Conservation (phyloP, 2,797 vertebrate genomes). For the Cichlasoma orientale region DNA sequence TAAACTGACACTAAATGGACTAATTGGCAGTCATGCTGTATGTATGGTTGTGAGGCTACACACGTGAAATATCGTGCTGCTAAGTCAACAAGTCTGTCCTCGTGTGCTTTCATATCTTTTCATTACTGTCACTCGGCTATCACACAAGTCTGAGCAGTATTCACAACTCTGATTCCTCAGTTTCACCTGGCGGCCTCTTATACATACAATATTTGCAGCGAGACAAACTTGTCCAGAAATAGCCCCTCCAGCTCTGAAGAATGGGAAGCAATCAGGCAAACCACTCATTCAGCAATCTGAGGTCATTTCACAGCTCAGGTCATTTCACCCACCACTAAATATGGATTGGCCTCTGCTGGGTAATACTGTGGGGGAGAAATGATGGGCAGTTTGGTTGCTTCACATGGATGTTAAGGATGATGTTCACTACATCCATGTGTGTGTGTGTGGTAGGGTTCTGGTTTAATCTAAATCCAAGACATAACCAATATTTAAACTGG, state of each 20-base stretch:
- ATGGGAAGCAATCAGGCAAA: constrained; percentile 48
- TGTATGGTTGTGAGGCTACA: not conserved
- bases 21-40: constrained; percentile 38
- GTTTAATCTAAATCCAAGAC: not conserved
- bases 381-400: constrained; percentile 23
- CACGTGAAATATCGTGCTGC: not conserved
- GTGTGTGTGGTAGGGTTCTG: not conserved
- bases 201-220: not conserved
- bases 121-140: not conserved
- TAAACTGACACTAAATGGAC: constrained; percentile 43
- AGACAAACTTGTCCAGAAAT: constrained; percentile 19
- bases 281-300: constrained; percentile 51
- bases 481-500: not conserved
- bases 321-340: constrained; percentile 44
- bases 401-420: not conserved
- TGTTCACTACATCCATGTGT: not conserved
- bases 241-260: constrained; percentile 11
- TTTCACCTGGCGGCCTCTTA: not conserved
- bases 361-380: constrained; percentile 19
- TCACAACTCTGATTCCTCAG: not conserved
- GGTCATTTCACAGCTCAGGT: constrained; percentile 55
- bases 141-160: not conserved
- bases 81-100: not conserved
- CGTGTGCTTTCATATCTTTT: not conserved
- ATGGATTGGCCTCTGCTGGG: constrained; percentile 24